phyloP scores from a whole-genome alignment of 2,888 invertebrate genomes.

The Pammene fasciana region DNA sequence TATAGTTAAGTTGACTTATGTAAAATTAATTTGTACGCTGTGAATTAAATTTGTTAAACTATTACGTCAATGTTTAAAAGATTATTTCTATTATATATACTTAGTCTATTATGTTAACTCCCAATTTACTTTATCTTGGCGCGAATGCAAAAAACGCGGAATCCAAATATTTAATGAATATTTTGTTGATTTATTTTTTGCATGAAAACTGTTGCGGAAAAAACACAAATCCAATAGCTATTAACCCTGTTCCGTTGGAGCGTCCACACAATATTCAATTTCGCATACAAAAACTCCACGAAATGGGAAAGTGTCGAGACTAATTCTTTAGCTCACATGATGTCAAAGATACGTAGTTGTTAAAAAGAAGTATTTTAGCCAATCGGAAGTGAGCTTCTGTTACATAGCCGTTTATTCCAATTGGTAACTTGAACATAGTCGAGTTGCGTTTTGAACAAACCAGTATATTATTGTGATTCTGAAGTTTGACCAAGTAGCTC shows the following conservation, averaged over 20 bases:
- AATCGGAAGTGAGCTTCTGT: conserved; percentile 52
- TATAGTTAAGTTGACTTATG: too few species aligned
- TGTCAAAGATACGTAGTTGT: conserved; percentile 44
- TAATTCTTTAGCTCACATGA: conserved; percentile 52
- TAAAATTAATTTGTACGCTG: too few species aligned
- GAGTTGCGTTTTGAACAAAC: background rate
- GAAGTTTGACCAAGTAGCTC: too few species aligned
- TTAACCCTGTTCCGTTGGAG: conserved; percentile 16
- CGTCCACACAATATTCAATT: conserved; percentile 29
- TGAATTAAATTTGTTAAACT: too few species aligned
- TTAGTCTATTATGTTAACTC: too few species aligned
- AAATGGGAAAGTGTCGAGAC: conserved; percentile 54
- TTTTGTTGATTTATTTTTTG: background rate
- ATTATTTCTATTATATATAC: too few species aligned
- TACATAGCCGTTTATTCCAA: conserved; percentile 47
- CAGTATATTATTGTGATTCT: background rate
- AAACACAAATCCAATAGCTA: conserved; percentile 17
- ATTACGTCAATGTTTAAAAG: too few species aligned
- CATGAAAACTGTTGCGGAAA: conserved; percentile 1
- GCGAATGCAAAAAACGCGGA: too few species aligned
- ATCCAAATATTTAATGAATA: background rate
- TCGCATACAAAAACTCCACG: conserved; percentile 35
- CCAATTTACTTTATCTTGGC: too few species aligned
- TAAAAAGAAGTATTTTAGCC: conserved; percentile 44
- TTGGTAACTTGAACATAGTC: background rate